Base-by-base conservation (phyloP, 2,888 invertebrate species). In the Tenthredo notha region DNA sequence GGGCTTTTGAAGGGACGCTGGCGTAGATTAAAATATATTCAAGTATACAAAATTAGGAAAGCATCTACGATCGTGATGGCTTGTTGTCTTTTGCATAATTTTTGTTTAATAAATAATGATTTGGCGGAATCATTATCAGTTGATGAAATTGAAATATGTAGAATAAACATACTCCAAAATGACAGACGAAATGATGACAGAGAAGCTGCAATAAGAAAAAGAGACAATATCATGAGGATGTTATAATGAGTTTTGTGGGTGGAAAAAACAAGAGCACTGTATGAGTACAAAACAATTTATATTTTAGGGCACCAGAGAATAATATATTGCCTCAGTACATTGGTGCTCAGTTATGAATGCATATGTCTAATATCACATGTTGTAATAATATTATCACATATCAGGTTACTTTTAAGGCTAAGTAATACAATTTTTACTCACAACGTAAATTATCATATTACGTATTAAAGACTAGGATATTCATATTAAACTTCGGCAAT, bases 41-140 rank as follows among this genome's bases (percentile, higher is more conserved):
- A 77, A 61, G 77, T 85, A 18, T 78, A 85, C 37, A 37, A 58
- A 15, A 77, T 84, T 65, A 61, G 78, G 43, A 85, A 78, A n/a
- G 85, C 77, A 5, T 21, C 33, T n/a, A 65, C 25, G 9, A 80
- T 85, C 61, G 80, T 85, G 2, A 61, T 65, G 54, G 77, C 77
- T 37, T 85, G 85, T 65, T 78, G 85, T 65, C 61, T 85, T n/a
- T 18, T 78, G 15, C 78, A 85, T 47, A 78, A 85, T 85, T 85
- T 77, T 65, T 85, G 85, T 61, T 40, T 85, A 4, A 21, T 77
- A n/a, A 58, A 43, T n/a, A 67, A 67, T 25, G 78, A 85, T 85
- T n/a, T 43, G 15, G 74, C 40, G 40, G 43, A 74, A 43, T 10
- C 15, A 9, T 21, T 74, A 5, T 18, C n/a, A n/a, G 74, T 74